These are phyloP conservation scores for Hoplostethus mediterraneus DNA, from an alignment of 2,797 vertebrate species.

Conservation along the genomic window DNA sequence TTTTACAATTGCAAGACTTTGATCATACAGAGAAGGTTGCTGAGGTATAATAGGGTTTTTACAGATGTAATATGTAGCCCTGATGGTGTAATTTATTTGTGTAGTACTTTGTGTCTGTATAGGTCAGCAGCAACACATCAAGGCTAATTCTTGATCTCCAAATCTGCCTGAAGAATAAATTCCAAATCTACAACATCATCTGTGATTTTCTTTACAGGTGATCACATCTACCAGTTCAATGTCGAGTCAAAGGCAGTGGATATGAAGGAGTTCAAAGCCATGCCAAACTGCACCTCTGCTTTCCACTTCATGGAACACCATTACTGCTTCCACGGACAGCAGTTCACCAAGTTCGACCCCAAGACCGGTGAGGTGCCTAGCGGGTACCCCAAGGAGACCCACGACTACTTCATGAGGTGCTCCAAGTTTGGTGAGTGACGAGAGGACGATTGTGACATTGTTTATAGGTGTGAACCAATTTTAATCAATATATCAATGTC, in stretches of 20 bases:
- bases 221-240: conserved; percentile 79
- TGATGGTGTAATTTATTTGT: background rate
- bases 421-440: conserved; percentile 84
- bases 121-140: no score
- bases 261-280: conserved; percentile 73
- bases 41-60: no score
- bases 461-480: background rate
- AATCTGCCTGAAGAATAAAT: background rate
- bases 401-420: conserved; percentile 89
- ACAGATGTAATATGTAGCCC: no score
- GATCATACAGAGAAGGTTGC: no score
- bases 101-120: no score
- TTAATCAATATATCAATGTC: no score
- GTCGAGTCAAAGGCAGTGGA: conserved; percentile 75
- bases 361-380: conserved; percentile 79
- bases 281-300: conserved; percentile 84
- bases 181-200: background rate
- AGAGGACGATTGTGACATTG: background rate
- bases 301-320: conserved; percentile 85
- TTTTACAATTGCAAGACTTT: no score
- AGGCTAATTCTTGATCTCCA: background rate
- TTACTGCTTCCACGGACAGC: conserved; percentile 89
- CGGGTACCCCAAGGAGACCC: conserved; percentile 84
- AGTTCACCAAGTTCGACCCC: conserved; percentile 88
- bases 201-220: conserved; percentile 53